These are phyloP conservation scores for Microctenopoma steveboyesi DNA, from an alignment of 2,797 vertebrate species.

Conservation along the genomic window DNA sequence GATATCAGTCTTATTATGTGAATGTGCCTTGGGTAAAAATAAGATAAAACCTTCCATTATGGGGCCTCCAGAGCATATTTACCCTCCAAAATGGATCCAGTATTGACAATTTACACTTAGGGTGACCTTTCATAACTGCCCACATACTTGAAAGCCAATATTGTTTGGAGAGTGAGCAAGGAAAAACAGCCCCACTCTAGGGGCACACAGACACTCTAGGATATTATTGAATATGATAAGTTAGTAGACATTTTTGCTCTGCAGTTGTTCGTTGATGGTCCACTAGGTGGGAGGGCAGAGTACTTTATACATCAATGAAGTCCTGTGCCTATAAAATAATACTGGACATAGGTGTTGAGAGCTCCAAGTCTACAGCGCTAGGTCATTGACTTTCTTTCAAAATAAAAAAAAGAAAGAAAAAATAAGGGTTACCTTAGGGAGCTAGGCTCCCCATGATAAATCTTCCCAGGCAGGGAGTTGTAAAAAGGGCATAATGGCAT, in stretches of 20 bases:
- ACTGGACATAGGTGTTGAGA: constrained; percentile 51
- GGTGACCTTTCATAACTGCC: constrained; percentile 83
- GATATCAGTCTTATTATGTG: constrained; percentile 79
- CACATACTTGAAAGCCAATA: constrained; percentile 79
- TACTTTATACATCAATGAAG: constrained; percentile 53
- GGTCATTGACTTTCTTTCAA: constrained; percentile 55
- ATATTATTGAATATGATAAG: constrained; percentile 72
- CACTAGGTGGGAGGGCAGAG: constrained; percentile 50
- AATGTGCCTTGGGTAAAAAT: constrained; percentile 82
- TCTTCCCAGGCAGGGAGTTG: constrained; percentile 40
- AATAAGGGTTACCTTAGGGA: constrained; percentile 17
- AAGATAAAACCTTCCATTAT: constrained; percentile 84
- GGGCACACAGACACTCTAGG: constrained; percentile 47
- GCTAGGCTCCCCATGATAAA: constrained; percentile 43
- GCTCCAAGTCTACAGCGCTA: constrained; percentile 43
- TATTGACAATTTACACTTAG: constrained; percentile 86
- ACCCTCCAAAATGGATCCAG: constrained; percentile 79
- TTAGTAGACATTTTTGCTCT: constrained; percentile 49
- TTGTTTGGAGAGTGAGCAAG: constrained; percentile 67
- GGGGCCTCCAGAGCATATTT: constrained; percentile 82
- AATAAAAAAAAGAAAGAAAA: constrained; percentile 1
- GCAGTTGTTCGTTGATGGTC: constrained; percentile 49
- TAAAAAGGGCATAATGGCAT: constrained; percentile 52
- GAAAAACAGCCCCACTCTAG: constrained; percentile 55
- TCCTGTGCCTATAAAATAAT: constrained; percentile 50